Evolutionary conservation across 35 echinoderm and acorn worm species (phyloP).

Genomic region (Heliocidaris tuberculata): DNA sequence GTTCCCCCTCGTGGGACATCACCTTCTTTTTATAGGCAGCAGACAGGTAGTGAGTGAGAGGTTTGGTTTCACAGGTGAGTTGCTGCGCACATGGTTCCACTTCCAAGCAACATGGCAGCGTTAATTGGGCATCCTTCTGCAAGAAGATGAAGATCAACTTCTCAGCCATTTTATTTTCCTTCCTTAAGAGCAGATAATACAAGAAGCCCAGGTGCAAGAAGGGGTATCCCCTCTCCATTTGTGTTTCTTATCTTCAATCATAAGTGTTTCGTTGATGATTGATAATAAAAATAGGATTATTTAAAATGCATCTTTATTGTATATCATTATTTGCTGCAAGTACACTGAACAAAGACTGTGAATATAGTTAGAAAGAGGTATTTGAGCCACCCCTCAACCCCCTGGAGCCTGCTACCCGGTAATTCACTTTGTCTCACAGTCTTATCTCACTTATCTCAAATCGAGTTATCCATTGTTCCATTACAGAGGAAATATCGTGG

Average conservation of each 20-base stretch:
- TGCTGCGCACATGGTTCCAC: conserved; percentile 42
- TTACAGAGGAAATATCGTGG: not conserved
- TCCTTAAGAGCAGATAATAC: not conserved
- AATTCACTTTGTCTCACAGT: not conserved
- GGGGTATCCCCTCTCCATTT: not conserved
- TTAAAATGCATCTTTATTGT: not conserved
- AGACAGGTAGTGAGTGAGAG: conserved; percentile 38
- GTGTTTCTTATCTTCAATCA: not conserved
- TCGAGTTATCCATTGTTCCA: conserved; percentile 16
- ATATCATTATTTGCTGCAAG: not conserved
- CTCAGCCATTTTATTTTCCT: conserved; percentile 3
- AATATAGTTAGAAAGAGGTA: not conserved
- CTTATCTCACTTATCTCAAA: conserved; percentile 12
- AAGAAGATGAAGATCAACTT: conserved; percentile 6
- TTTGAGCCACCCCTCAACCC: not conserved
- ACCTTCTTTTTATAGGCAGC: conserved; percentile 41
- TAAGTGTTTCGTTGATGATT: not conserved
- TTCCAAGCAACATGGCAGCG: conserved; percentile 28
- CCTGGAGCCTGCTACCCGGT: not conserved
- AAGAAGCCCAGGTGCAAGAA: not conserved
- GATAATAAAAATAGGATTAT: not conserved
- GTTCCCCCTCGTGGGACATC: conserved; percentile 21
- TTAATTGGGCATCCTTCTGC: conserved; percentile 37
- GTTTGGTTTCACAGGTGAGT: conserved; percentile 49
- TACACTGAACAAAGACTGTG: not conserved